These are phyloP conservation scores for Campoplex nolae DNA, from an alignment of 2,888 invertebrate genomes.

Conservation along the genomic window DNA sequence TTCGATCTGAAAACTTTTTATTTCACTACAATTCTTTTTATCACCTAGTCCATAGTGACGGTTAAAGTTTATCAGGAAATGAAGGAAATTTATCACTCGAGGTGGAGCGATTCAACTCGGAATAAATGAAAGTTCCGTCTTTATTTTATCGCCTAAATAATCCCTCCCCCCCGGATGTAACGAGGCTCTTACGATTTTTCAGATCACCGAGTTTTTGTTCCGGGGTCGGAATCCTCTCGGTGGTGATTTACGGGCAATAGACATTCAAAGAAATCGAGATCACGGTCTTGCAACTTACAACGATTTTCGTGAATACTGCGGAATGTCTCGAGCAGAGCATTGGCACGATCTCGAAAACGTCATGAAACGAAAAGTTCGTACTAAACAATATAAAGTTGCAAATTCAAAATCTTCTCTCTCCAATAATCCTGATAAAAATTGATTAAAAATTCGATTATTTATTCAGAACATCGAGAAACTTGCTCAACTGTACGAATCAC, in stretches of 20 bases:
- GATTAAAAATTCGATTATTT: not conserved
- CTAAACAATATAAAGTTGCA: not conserved
- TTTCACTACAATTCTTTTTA: not conserved
- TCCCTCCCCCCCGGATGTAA: not conserved
- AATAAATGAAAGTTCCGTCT: not conserved
- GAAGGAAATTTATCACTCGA: not conserved
- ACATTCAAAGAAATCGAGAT: conserved; percentile 94
- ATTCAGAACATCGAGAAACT: conserved; percentile 89
- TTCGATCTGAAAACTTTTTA: not conserved
- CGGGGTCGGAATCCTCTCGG: conserved; percentile 91
- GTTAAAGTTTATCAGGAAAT: not conserved
- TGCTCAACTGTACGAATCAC: conserved; percentile 88
- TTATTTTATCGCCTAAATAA: not conserved
- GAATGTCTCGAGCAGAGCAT: conserved; percentile 88
- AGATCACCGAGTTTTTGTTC: conserved; percentile 89
- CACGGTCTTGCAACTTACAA: conserved; percentile 94
- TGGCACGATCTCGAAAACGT: conserved; percentile 90
- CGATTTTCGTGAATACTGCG: conserved; percentile 91
- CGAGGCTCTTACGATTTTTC: conserved; percentile 49
- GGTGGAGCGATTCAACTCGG: not conserved
- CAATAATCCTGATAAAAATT: not conserved
- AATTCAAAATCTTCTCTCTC: not conserved
- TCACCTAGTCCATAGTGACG: not conserved
- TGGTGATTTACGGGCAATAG: conserved; percentile 91
- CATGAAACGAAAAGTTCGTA: conserved; percentile 75